A percentile compares a stretch with the other conserved stretches of the same genome.
phyloP scores from a whole-genome alignment of 2,888 invertebrate species.

The Salpingus planirostris region DNA sequence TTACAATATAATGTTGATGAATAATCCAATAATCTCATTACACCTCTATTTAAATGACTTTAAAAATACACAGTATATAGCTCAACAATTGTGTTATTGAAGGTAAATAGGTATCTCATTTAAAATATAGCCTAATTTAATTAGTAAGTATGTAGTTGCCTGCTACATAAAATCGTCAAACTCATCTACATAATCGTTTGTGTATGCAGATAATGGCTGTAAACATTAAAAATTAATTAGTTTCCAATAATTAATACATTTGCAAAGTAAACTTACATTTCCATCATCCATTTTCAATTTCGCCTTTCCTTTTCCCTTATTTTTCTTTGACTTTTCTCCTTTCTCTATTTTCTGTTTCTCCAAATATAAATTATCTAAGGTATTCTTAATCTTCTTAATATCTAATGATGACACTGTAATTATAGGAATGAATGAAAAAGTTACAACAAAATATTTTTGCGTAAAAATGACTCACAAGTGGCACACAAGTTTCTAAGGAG shows the following conservation, averaged over 20 bases:
- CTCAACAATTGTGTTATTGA: too few species aligned
- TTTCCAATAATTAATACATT: constrained; percentile 18
- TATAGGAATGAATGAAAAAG: constrained; percentile 19
- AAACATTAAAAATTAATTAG: constrained; percentile 21
- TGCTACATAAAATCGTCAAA: constrained; percentile 69
- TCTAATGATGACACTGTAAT: constrained; percentile 67
- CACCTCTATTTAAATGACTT: neutral
- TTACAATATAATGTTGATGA: neutral
- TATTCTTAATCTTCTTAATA: constrained; percentile 77
- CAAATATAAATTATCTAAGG: constrained; percentile 73
- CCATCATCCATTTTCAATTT: constrained; percentile 71
- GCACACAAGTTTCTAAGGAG: constrained; percentile 67
- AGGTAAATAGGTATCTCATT: too few species aligned
- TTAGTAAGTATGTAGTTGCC: constrained; percentile 8
- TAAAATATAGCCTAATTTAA: too few species aligned
- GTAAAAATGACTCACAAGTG: constrained; percentile 53
- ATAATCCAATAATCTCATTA: neutral
- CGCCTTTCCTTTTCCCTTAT: constrained; percentile 67
- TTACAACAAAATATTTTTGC: constrained; percentile 1
- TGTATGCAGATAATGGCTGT: constrained; percentile 60
- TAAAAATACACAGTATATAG: too few species aligned
- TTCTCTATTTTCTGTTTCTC: constrained; percentile 86
- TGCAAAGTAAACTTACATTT: constrained; percentile 64
- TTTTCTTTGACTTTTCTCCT: constrained; percentile 68
- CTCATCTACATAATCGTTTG: constrained; percentile 51